These are phyloP conservation scores for Lepeophtheirus salmonis DNA, from an alignment of 1,140 invertebrate genomes.

Conservation along the genomic window DNA sequence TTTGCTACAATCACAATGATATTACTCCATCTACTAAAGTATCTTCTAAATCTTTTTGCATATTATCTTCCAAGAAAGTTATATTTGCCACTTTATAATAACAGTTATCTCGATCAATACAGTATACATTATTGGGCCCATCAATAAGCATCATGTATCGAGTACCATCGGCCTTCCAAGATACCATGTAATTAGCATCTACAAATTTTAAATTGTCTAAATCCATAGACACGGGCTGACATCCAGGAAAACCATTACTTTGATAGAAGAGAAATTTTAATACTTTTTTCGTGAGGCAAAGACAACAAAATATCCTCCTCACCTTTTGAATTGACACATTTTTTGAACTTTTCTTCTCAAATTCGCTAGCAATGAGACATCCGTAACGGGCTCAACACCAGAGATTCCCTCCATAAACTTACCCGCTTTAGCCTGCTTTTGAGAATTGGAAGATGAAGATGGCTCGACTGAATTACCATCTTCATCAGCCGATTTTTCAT, in stretches of 20 bases:
- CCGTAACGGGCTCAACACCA: background rate
- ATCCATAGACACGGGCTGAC: conserved; percentile 93
- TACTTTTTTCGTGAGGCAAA: no score
- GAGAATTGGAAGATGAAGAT: background rate
- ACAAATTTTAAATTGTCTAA: conserved; percentile 55
- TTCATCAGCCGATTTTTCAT: conserved; percentile 23
- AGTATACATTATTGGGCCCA: conserved; percentile 60
- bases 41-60: conserved; percentile 45
- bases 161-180: conserved; percentile 97
- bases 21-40: conserved; percentile 76
- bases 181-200: conserved; percentile 65
- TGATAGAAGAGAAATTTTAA: background rate
- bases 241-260: conserved; percentile 71
- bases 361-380: conserved; percentile 10
- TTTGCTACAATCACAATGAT: no score
- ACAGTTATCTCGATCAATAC: conserved; percentile 84
- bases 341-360: conserved; percentile 16
- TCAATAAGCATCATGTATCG: conserved; percentile 93
- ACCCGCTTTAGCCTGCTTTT: background rate
- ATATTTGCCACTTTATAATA: conserved; percentile 70
- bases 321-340: conserved; percentile 8
- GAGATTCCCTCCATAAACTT: background rate
- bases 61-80: conserved; percentile 53
- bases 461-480: conserved; percentile 20
- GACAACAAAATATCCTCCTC: background rate